These are phyloP conservation scores for Polydesmus complanatus DNA, from an alignment of 2,888 invertebrate genomes.

Conservation along the genomic window DNA sequence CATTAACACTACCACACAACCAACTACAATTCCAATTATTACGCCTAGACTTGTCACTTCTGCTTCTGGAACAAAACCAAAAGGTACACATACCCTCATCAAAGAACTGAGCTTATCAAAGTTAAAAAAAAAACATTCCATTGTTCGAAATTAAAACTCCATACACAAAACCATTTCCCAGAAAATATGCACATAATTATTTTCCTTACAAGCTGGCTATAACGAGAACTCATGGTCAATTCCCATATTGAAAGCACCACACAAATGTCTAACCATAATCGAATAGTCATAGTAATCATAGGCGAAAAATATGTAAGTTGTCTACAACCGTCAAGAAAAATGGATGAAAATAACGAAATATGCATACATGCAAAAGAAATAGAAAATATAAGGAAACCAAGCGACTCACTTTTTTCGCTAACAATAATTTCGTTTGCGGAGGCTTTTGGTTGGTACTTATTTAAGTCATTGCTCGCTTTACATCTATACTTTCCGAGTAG, in stretches of 20 bases:
- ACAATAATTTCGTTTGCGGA: neutral
- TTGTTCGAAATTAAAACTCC: neutral
- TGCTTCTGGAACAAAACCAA: neutral
- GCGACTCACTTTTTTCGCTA: neutral
- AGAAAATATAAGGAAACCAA: no score
- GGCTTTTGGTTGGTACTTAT: neutral
- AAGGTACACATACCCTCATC: neutral
- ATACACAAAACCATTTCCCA: neutral
- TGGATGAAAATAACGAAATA: no score
- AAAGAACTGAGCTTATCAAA: neutral
- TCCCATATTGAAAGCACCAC: no score
- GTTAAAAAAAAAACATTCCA: neutral
- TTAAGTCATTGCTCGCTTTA: neutral
- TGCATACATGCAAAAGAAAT: neutral
- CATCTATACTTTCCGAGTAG: neutral
- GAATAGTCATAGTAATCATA: no score
- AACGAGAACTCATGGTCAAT: no score
- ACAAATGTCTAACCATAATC: no score
- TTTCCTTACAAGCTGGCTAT: neutral
- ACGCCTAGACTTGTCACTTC: neutral
- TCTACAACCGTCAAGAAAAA: no score
- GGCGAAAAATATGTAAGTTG: no score
- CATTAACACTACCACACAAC: neutral
- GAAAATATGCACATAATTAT: neutral
- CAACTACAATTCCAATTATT: neutral